Evolutionary conservation across 2,113 vertebrate species (phyloP), one percentile per base, ranked within the genome.

Genomic region (Alouatta palliata): DNA sequence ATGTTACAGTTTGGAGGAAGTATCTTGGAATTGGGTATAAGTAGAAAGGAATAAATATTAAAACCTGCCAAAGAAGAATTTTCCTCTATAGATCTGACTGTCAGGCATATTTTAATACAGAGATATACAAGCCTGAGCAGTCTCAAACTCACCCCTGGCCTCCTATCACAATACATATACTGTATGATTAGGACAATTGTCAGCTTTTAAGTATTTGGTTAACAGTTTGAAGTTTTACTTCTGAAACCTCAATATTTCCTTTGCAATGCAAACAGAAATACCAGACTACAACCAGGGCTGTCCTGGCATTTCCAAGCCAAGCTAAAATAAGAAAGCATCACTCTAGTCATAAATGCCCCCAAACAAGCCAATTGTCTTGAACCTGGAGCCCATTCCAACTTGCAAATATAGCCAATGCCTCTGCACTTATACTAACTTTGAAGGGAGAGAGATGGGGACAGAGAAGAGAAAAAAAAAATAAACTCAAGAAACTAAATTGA

Each of bases 121-220:
- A n/a, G 64, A 17, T 32, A 27, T 8, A 5, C 23, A 43, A 27
- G 3, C 25, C 16, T 32, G 3, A 43, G 37, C 11, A 19, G 27
- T 11, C 12, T 14, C 1, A 64, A 30, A 23, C 37, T 76, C 56
- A 6, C 1, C 40, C 27, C 27, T 20, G 19, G 6, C 47, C 13
- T 73, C 13, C 12, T 27, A 2, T 6, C 35, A 37, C 58, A 35
- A 20, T 13, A 4, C 7, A 3, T 12, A 3, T 49, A 30, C 35
- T 13, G 8, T 16, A 5, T 1, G 0, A 17, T n/a, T 35, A 21
- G 1, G 16, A 45, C 6, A 16, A 37, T 2, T 2, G 14, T 11
- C 75, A 30, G 21, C 49, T 35, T 71, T 45, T 11, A n/a, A 52
- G 25, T 3, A 16, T 82, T 81, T 64, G 35, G 21, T 30, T 52